phyloP scores from a whole-genome alignment of 64 coral and sea anemone genomes.

The Porites australiensis region DNA sequence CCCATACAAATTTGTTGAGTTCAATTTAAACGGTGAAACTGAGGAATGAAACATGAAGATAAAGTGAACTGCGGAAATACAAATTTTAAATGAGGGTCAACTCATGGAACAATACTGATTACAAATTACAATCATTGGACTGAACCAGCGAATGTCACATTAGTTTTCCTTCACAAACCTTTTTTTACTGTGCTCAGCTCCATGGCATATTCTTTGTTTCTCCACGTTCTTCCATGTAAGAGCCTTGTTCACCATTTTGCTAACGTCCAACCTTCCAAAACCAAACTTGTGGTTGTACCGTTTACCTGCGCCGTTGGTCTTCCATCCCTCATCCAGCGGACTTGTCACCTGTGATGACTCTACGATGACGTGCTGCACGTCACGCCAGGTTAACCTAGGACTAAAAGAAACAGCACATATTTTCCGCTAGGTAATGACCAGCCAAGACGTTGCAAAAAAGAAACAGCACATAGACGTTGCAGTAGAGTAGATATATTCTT shows the following conservation, averaged over 20 bases:
- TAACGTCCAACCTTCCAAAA: conserved; percentile 92
- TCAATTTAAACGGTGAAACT: no score
- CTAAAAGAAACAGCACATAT: conserved; percentile 35
- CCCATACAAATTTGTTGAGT: no score
- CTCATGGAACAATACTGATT: no score
- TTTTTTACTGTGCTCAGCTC: conserved; percentile 41
- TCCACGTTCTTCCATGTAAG: conserved; percentile 85
- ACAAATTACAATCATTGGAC: no score
- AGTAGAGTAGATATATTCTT: no score
- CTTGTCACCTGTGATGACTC: conserved; percentile 94
- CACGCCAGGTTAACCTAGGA: conserved; percentile 92
- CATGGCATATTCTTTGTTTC: conserved; percentile 72
- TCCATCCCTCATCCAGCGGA: conserved; percentile 95
- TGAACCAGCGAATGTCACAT: no score
- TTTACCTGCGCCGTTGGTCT: conserved; percentile 90
- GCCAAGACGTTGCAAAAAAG: no score
- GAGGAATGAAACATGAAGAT: no score
- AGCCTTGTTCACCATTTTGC: conserved; percentile 82
- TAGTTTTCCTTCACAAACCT: conserved; percentile 57
- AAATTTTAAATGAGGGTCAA: no score
- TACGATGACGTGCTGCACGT: conserved; percentile 92
- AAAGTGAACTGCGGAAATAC: no score
- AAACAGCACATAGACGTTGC: no score
- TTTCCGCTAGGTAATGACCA: not conserved
- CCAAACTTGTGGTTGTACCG: conserved; percentile 98